phyloP scores from a whole-genome alignment of 2,888 invertebrate genomes.

The Barypeithes pellucidus region DNA sequence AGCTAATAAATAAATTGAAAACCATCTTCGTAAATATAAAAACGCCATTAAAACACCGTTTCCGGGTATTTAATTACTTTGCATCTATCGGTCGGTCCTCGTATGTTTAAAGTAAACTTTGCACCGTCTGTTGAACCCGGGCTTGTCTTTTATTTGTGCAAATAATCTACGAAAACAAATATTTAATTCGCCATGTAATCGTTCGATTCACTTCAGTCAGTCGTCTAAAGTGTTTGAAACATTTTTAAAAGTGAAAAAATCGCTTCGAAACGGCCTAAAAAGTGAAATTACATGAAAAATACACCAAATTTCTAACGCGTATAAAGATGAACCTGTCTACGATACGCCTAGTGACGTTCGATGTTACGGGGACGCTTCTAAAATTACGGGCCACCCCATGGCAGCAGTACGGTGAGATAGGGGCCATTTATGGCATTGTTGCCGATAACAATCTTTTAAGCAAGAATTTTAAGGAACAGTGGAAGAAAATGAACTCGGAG shows the following conservation, averaged over 20 bases:
- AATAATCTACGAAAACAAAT: conserved; percentile 21
- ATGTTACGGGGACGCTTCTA: conserved; percentile 89
- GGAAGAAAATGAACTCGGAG: conserved; percentile 76
- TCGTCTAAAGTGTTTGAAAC: background rate
- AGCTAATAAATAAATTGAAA: too few relatives aligned
- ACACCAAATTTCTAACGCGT: background rate
- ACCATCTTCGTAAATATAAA: too few relatives aligned
- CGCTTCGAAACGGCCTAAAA: background rate
- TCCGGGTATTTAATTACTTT: background rate
- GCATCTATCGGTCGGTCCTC: background rate
- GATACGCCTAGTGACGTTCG: conserved; percentile 85
- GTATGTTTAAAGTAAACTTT: conserved; percentile 1
- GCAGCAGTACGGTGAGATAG: conserved; percentile 74
- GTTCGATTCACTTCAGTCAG: too few relatives aligned
- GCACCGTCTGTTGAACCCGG: conserved; percentile 6
- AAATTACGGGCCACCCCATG: conserved; percentile 81
- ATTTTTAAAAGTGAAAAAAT: background rate
- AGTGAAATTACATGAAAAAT: conserved; percentile 1
- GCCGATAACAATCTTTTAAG: conserved; percentile 76
- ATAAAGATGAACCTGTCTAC: conserved; percentile 70
- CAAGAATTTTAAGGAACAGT: conserved; percentile 78
- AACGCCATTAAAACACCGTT: too few relatives aligned
- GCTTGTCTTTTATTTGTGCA: conserved; percentile 2
- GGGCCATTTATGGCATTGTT: conserved; percentile 78
- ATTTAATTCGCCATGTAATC: background rate